These are phyloP conservation scores for Illadopsis cleaveri DNA, from an alignment of 2,113 vertebrate genomes.

Conservation along the genomic window DNA sequence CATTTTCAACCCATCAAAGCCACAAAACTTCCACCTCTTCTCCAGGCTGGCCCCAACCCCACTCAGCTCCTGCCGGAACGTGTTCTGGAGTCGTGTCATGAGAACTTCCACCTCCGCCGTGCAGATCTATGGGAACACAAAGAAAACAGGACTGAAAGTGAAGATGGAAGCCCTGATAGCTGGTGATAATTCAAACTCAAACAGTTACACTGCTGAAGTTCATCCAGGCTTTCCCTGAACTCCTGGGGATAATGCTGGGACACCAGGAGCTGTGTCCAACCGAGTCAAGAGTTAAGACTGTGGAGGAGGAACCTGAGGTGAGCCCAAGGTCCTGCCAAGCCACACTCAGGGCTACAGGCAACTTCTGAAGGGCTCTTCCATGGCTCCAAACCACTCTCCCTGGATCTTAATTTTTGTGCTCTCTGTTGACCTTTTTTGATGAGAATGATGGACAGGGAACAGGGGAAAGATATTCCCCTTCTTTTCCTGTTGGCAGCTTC, in stretches of 20 bases:
- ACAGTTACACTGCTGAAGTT: accelerated
- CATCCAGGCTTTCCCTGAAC: not conserved
- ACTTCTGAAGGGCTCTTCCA: not conserved
- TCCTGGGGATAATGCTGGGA: not conserved
- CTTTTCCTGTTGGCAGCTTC: not conserved
- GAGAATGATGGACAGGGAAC: not conserved
- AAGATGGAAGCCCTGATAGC: not conserved
- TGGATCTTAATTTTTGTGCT: not conserved
- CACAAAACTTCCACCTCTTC: conserved; percentile 96
- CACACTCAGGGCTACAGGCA: not conserved
- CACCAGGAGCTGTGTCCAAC: not conserved
- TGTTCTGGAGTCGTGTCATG: conserved; percentile 88
- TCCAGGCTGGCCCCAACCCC: conserved; percentile 95
- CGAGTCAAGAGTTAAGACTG: not conserved
- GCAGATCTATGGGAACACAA: conserved; percentile 78
- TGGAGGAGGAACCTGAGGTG: not conserved
- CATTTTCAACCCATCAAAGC: conserved; percentile 91
- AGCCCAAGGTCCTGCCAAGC: not conserved
- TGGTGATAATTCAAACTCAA: not conserved
- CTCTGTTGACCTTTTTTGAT: not conserved
- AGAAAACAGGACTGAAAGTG: not conserved
- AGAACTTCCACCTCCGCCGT: conserved; percentile 89
- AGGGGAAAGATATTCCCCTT: not conserved
- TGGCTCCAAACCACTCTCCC: not conserved
- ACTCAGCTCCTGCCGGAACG: conserved; percentile 91